Evolutionary conservation across 2,113 vertebrate species (phyloP).

Genomic region (Gobio gobio): DNA sequence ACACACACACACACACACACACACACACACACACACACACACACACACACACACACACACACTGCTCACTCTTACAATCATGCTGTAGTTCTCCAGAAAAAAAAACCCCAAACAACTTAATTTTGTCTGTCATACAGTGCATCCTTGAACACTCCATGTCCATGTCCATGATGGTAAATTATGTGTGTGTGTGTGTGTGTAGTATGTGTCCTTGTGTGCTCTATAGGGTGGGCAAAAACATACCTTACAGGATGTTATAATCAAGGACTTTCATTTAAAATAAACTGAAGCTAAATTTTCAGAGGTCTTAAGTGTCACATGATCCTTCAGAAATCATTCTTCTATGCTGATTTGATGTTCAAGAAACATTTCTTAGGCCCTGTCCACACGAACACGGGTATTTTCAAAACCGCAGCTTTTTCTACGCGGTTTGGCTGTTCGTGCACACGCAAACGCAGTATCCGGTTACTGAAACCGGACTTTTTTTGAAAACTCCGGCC

Average conservation of each 20-base stretch:
- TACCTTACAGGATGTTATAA: background rate
- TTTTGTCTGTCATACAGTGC: constrained; percentile 9
- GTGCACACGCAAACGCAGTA: no score
- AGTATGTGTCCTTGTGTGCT: background rate
- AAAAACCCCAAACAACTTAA: background rate
- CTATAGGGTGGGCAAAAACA: background rate
- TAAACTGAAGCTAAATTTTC: background rate
- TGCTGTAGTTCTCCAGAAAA: constrained; percentile 2
- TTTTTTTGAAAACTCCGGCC: no score
- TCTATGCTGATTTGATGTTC: no score
- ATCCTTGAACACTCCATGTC: constrained; percentile 26
- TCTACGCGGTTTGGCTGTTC: no score
- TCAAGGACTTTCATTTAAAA: background rate
- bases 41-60: constrained; percentile 35
- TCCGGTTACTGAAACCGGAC: no score
- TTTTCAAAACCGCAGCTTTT: no score
- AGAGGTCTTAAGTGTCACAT: no score
- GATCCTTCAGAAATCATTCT: no score
- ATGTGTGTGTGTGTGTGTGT: no score
- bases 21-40: constrained; percentile 33
- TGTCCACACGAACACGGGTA: no score
- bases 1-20: constrained; percentile 33
- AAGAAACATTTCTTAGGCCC: no score
- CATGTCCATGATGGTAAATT: background rate
- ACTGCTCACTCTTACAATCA: constrained; percentile 19